Evolutionary conservation across 2,888 invertebrate genomes (phyloP).

Genomic region (Odontocolon sp.): DNA sequence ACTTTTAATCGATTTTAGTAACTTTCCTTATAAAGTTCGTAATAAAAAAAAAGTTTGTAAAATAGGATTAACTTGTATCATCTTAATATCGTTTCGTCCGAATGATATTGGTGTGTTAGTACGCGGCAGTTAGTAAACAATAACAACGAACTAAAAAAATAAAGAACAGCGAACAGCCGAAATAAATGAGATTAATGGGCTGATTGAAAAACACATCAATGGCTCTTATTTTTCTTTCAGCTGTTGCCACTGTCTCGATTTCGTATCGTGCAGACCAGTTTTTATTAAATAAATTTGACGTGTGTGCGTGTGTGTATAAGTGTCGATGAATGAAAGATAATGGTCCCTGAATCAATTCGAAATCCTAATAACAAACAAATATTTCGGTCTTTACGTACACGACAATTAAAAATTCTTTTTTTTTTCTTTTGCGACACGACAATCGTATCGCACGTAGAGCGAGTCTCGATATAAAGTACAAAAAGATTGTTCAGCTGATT

Average conservation of each 20-base stretch:
- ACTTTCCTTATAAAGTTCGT: too few relatives aligned
- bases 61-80: too few relatives aligned
- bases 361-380: conserved; percentile 57
- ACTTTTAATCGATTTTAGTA: too few relatives aligned
- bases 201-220: too few relatives aligned
- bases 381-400: conserved; percentile 38
- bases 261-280: conserved; percentile 47
- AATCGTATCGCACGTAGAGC: background rate
- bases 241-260: conserved; percentile 19
- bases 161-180: conserved; percentile 40
- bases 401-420: conserved; percentile 34
- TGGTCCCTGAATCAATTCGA: conserved; percentile 64
- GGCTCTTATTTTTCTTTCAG: conserved; percentile 29
- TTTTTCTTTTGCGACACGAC: background rate
- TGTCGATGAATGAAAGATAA: conserved; percentile 53
- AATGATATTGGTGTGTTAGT: conserved; percentile 38
- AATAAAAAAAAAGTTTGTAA: too few relatives aligned
- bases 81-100: background rate
- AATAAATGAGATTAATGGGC: conserved; percentile 44
- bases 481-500: conserved; percentile 29
- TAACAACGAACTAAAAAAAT: conserved; percentile 31
- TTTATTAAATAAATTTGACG: conserved; percentile 53
- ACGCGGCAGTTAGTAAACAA: background rate
- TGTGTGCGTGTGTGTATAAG: background rate
- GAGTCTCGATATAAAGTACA: conserved; percentile 41